Base-by-base conservation (phyloP, 2,888 invertebrate genomes). In the Mythimna lalbum region DNA sequence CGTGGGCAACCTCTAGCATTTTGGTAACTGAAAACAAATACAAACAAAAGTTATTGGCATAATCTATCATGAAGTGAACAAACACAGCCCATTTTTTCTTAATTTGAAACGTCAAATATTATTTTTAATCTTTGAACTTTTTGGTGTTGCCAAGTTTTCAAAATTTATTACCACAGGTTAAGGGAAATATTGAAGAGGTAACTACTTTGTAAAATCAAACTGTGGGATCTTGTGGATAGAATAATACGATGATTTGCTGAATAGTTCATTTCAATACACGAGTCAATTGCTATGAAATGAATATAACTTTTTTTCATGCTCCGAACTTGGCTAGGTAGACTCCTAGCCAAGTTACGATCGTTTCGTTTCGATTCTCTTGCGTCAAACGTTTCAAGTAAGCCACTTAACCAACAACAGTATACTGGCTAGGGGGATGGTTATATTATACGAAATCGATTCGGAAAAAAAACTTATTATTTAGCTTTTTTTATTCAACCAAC, bases 11-110 rank as follows among this genome's bases (percentile, higher is more conserved):
- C 0, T 93, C 86, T 5, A 98, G 94, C 96, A 99, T 96, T 86
- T 97, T 97, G 57, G 97, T 92, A 62, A 98, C 98, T 98, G 89
- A 14, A 93, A 93, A 49, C 17, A 49, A 21, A 62, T 17, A 50
- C 4, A 73, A 4, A 52, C 31, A n/a, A 5, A 27, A 4, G 50
- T 68, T 36, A 4, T 47, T 73, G 50, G 21, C 6, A 21, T 78
- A 57, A 1, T 47, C 14, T 4, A 47, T 19, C 19, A 0, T 21
- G 57, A 21, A 19, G 9, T 21, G 57, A 72, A 78, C 36, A 57
- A 56, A 33, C 78, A 3, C 33, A 31, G 10, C 0, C 14, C n/a
- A 12, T 19, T 19, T 47, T n/a, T 19, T 47, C 5, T 47, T 19
- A 47, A 17, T 47, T 47, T 17, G 47, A 47, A 47, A 17, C 19